A percentile compares a stretch with the other conserved stretches of the same genome.
Evolutionary conservation across 2,888 invertebrate species (phyloP).

Genomic region (Sclerodermus sp.): DNA sequence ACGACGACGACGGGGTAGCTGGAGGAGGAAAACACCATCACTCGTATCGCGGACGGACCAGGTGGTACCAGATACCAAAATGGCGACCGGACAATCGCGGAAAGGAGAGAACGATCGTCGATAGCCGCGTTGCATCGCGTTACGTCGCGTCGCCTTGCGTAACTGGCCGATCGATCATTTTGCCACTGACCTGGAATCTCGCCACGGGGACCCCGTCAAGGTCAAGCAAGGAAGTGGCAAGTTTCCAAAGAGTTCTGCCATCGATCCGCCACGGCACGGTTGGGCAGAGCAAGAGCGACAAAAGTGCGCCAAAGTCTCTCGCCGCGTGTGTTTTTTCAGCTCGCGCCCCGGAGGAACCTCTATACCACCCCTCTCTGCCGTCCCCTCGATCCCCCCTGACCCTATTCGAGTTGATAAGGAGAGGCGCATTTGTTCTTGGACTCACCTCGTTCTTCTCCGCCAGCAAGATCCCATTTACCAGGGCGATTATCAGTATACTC

Average conservation of each 20-base stretch:
- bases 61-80: too few species aligned
- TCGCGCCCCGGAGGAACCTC: not conserved
- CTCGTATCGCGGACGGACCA: too few species aligned
- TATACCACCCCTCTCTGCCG: too few species aligned
- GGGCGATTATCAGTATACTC: slow-evolving; percentile 44
- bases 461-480: slow-evolving; percentile 54
- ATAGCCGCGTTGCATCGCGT: too few species aligned
- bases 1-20: not conserved
- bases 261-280: slow-evolving; percentile 24
- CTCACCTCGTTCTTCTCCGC: slow-evolving; percentile 57
- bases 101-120: too few species aligned
- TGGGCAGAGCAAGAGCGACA: too few species aligned
- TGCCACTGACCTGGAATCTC: slow-evolving; percentile 37
- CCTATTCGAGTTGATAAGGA: too few species aligned
- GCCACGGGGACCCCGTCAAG: slow-evolving; percentile 38
- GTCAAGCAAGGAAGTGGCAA: slow-evolving; percentile 41
- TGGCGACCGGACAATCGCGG: too few species aligned
- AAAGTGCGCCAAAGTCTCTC: too few species aligned
- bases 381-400: too few species aligned
- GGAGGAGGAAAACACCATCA: too few species aligned
- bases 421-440: not conserved
- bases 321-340: not conserved
- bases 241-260: slow-evolving; percentile 32
- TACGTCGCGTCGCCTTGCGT: not conserved
- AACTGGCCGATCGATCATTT: slow-evolving; percentile 23